Evolutionary conservation across 2,113 vertebrate species (phyloP), one percentile per base, ranked within the genome.

Genomic region (Stigmatopora argus): DNA sequence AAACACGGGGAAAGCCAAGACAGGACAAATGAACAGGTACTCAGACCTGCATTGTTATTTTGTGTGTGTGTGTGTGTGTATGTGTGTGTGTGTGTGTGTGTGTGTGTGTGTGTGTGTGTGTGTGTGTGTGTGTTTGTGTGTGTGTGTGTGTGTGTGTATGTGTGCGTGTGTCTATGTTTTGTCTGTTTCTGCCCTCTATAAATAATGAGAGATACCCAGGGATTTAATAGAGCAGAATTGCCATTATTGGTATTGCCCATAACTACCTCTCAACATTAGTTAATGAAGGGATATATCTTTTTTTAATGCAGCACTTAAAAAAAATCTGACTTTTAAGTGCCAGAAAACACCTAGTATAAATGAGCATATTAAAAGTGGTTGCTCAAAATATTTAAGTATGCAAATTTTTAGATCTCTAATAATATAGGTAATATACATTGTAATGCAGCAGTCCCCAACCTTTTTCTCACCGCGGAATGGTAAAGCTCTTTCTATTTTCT

Each of bases 1-100:
- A 58, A 35, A 35, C 9, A 34, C 17, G 14, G 35, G 15, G 31
- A 58, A 58, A 35, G 56, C 7, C 34, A 18, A 58, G 56, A 58
- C 56, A 58, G 56, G 31, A 35, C 56, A 58, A 58, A 38, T 58
- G 15, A 58, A 58, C 56, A 17, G 6, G 19, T 34, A 56, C 26
- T 56, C 13, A 31, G 12, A 56, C 53, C 5, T 14, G 13, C 15
- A 7, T 41, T 41, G 15, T 59, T 19, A 10, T 58, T 41, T 38
- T 7, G 26, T 2, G 26, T 3, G 26, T 31, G 26, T 31, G 26
- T 31, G 26, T 31, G 3, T 31, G 3, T 3, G 26, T 31, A 3
- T 1, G 3, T 31, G 3, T 31, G 26, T 38, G 26, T 58, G 15
- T 18, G 14, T 34, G 55, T 26, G 26, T 15, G 26, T 17, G 55